A percentile compares a stretch with the other conserved stretches of the same genome.
Evolutionary conservation across 2,888 invertebrate species (phyloP).

Genomic region (Philopedon plagiatum): DNA sequence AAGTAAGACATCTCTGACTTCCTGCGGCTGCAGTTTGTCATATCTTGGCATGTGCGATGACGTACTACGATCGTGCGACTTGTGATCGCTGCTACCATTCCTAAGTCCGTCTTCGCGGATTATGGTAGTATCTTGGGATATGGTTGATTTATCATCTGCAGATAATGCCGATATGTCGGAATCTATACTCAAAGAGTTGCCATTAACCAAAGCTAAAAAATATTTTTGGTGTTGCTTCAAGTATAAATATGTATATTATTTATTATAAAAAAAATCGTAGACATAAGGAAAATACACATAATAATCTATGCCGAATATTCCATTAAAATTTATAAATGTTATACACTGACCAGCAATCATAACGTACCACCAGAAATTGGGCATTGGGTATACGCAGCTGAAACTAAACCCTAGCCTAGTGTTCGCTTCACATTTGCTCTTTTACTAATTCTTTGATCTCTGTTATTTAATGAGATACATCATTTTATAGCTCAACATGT

Average conservation of each 20-base stretch:
- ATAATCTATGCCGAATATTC: no score
- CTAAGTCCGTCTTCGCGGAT: constrained; percentile 65
- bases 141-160: constrained; percentile 73
- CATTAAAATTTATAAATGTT: no score
- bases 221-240: no score
- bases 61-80: constrained; percentile 65
- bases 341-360: no score
- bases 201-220: constrained; percentile 76
- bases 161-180: constrained; percentile 81
- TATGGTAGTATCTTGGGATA: constrained; percentile 75
- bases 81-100: constrained; percentile 65
- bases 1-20: constrained; percentile 89
- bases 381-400: no score
- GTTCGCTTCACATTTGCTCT: no score
- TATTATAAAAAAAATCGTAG: constrained; percentile 19
- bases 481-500: no score
- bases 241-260: no score
- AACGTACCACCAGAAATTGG: no score
- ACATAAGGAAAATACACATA: constrained; percentile 14
- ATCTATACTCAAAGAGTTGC: constrained; percentile 84
- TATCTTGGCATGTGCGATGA: constrained; percentile 73
- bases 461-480: no score
- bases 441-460: no score
- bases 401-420: no score
- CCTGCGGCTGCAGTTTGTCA: constrained; percentile 82